Evolutionary conservation across 2,888 invertebrate genomes (phyloP).

Genomic region (Calameuta pallipes): DNA sequence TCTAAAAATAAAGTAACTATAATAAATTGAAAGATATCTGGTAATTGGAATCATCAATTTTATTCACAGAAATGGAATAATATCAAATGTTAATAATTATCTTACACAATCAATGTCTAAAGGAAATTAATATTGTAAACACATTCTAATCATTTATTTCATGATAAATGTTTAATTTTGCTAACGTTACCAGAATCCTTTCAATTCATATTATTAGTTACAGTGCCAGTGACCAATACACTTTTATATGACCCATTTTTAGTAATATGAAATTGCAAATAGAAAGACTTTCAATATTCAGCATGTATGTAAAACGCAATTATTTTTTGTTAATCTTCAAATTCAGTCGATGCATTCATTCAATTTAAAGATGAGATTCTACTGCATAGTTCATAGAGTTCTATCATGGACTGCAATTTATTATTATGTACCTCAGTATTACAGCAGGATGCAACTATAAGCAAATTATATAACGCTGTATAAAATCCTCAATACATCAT

Average conservation of each 20-base stretch:
- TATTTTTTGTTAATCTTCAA: background rate
- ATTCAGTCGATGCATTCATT: background rate
- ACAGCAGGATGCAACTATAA: background rate
- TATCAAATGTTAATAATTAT: background rate
- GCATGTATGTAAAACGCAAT: background rate
- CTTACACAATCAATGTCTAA: background rate
- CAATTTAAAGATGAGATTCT: background rate
- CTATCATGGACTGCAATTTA: background rate
- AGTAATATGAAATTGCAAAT: constrained; percentile 5
- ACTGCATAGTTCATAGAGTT: background rate
- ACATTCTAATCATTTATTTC: background rate
- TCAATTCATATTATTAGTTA: constrained; percentile 12
- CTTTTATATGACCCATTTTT: background rate
- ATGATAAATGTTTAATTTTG: constrained; percentile 3
- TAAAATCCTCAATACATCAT: background rate
- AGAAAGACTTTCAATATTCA: constrained; percentile 30
- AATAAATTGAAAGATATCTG: constrained; percentile 19
- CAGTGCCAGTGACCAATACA: constrained; percentile 10
- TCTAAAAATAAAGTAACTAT: background rate
- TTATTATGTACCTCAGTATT: background rate
- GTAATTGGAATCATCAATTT: constrained; percentile 8
- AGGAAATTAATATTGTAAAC: background rate
- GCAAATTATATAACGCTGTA: background rate
- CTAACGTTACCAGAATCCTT: constrained; percentile 14
- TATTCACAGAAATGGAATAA: background rate